Conservation (phyloP, 2,888 invertebrate genomes). For the Cyclophora albipunctata region DNA sequence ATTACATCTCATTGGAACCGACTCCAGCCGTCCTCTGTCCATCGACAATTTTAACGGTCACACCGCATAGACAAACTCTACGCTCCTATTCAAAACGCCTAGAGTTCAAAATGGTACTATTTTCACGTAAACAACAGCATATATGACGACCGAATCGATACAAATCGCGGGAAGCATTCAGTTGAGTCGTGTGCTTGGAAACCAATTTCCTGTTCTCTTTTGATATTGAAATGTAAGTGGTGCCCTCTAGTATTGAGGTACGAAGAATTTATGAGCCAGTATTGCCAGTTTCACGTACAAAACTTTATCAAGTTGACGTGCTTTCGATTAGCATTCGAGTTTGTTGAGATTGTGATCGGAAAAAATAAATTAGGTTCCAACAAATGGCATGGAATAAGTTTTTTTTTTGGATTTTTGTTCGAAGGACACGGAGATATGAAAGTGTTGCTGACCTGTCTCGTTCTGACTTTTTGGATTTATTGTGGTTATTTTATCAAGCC, state of each 20-base stretch:
- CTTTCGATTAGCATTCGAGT: background rate
- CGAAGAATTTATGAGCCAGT: slow-evolving; percentile 29
- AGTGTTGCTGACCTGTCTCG: no score
- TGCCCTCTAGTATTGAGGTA: slow-evolving; percentile 39
- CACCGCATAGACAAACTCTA: slow-evolving; percentile 6
- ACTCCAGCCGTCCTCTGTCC: slow-evolving; percentile 27
- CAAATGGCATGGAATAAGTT: no score
- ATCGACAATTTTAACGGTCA: slow-evolving; percentile 16
- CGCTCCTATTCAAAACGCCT: background rate
- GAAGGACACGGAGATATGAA: no score
- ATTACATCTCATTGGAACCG: slow-evolving; percentile 35
- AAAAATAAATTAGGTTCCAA: no score
- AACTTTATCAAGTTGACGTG: slow-evolving; percentile 7
- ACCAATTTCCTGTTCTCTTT: slow-evolving; percentile 70
- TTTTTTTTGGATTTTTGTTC: no score
- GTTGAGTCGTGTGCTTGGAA: slow-evolving; percentile 55
- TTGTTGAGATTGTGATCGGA: no score
- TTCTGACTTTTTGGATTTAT: no score
- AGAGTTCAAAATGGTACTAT: no score
- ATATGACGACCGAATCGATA: slow-evolving; percentile 41
- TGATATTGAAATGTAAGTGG: slow-evolving; percentile 67
- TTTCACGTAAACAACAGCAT: background rate
- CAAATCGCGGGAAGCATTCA: slow-evolving; percentile 63
- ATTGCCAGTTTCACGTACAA: slow-evolving; percentile 9
- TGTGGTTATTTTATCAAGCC: no score